phyloP scores from a whole-genome alignment of 2,888 invertebrate species.

The Ellobium chinense region DNA sequence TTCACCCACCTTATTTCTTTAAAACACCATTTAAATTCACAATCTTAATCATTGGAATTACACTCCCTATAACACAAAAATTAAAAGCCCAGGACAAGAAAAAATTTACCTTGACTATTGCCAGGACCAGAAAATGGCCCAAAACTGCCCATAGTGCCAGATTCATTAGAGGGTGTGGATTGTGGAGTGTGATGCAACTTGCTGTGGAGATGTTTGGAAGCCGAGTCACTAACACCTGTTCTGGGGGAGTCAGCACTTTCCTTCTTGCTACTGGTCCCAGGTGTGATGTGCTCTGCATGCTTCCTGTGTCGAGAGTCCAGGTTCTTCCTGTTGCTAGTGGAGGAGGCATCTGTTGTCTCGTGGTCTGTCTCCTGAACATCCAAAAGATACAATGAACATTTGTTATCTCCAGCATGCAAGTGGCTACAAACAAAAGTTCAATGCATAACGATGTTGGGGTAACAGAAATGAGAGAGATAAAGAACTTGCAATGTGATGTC shows the following conservation, averaged over 20 bases:
- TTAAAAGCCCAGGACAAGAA: no score
- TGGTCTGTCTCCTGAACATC: constrained; percentile 31
- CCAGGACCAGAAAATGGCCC: background rate
- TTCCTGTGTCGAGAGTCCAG: constrained; percentile 4
- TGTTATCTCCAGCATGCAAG: no score
- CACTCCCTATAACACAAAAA: no score
- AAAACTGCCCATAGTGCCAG: background rate
- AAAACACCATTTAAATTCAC: no score
- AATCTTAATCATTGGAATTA: no score
- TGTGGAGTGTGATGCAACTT: constrained; percentile 10
- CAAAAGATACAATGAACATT: no score
- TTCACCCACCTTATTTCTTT: no score
- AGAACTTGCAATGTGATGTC: no score
- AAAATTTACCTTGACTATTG: no score
- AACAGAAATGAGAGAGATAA: no score
- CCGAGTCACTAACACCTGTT: background rate
- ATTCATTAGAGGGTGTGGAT: constrained; percentile 9
- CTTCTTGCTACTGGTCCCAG: background rate
- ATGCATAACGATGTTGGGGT: no score
- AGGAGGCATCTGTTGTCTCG: constrained; percentile 35
- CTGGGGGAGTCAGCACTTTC: background rate
- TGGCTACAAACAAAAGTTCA: no score
- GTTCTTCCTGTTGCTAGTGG: constrained; percentile 18
- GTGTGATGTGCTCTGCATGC: background rate
- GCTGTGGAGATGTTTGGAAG: constrained; percentile 24